Evolutionary conservation across 2,113 vertebrate species (phyloP).

Genomic region (Apteryx mantelli): DNA sequence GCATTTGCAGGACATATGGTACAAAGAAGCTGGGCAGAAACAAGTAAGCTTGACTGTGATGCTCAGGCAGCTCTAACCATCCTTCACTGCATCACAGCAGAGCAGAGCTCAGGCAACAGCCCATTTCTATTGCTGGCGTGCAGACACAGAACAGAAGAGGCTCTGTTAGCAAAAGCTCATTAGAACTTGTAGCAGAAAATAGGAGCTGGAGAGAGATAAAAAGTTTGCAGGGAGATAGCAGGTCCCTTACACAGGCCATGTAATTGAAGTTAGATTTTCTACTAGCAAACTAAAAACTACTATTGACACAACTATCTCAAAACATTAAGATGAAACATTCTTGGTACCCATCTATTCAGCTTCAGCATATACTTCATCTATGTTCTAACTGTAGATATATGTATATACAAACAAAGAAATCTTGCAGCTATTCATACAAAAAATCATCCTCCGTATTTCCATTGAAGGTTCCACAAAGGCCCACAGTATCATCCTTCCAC

Average conservation of each 20-base stretch:
- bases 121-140: neutral
- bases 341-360: neutral
- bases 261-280: neutral
- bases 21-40: neutral
- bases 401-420: neutral
- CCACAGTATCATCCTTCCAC: slow-evolving; percentile 91
- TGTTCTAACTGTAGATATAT: neutral
- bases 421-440: slow-evolving; percentile 80
- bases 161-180: neutral
- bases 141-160: neutral
- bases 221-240: neutral
- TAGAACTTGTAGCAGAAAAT: neutral
- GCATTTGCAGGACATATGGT: neutral
- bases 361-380: neutral
- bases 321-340: neutral
- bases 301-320: neutral
- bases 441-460: slow-evolving; percentile 97
- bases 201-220: neutral
- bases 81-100: neutral
- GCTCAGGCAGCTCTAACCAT: neutral
- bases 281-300: neutral
- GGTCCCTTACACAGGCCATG: neutral
- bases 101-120: neutral
- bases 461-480: slow-evolving; percentile 97
- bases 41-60: neutral